Evolutionary conservation across 2,888 invertebrate species (phyloP), one percentile per base, ranked within the genome.

Genomic region (Holacanthella duospinosa): DNA sequence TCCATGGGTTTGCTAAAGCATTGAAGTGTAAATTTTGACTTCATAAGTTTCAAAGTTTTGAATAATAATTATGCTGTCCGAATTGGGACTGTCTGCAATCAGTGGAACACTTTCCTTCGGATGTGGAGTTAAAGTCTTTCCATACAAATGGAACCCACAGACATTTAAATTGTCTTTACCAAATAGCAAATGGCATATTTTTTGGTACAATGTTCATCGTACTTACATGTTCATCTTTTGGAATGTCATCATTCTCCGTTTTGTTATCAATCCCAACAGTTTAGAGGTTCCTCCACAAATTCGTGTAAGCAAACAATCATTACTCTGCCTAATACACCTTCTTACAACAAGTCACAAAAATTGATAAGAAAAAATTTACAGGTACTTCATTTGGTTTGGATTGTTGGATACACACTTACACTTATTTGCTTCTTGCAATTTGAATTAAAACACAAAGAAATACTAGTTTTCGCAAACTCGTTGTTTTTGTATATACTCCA

Each of bases 351-450:
- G 9, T 36, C 9, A 36, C 9, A 16, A 36, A 36, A 36, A 16
- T 36, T 36, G 36, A 36, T 36, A 12, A 36, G 16, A 36, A 36
- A 16, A 36, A 36, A 36, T 36, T 36, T 16, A 6, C 36, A 36
- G 36, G 48, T 48, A 4, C 48, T 48, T 21, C 48, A 58, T 21
- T 29, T 28, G 6, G 29, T 43, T 36, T 58, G 58, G 58, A 29
- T 16, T 29, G 29, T 58, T 21, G 58, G 24, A 3, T 58, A 58
- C 58, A 36, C 58, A n/a, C 36, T 58, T 12, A 28, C 21, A 29
- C 4, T 58, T 29, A 6, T 28, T 21, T 58, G 58, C 24, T 58
- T n/a, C 9, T 3, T 58, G 21, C 58, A 58, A 24, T 58, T 58
- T 24, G 6, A 29, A 4, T 29, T 28, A 6, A 58, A 58, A n/a